phyloP scores from a whole-genome alignment of 2,113 vertebrate genomes.

The Columbina picui region DNA sequence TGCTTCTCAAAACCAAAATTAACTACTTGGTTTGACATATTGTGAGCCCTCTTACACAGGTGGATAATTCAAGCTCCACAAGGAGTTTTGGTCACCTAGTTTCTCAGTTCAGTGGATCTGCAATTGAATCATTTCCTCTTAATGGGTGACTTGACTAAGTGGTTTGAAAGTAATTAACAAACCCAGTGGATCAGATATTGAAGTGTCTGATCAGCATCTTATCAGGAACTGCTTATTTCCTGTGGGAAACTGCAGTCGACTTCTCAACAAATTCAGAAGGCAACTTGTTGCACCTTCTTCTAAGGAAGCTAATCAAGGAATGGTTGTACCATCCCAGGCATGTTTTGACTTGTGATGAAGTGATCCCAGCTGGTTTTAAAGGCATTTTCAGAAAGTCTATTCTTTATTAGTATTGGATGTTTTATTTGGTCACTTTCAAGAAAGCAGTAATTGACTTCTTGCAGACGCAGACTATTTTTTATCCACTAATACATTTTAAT shows the following conservation, averaged over 20 bases:
- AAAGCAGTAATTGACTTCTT: constrained; percentile 38
- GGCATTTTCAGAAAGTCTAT: neutral
- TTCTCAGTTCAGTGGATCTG: constrained; percentile 45
- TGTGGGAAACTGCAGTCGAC: neutral
- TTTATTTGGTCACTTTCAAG: constrained; percentile 39
- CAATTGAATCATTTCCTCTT: constrained; percentile 47
- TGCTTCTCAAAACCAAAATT: neutral
- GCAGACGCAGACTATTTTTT: neutral
- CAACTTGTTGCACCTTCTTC: neutral
- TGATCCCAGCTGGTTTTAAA: constrained; percentile 1
- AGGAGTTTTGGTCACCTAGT: constrained; percentile 37
- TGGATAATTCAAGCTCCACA: constrained; percentile 19
- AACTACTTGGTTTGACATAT: constrained; percentile 6
- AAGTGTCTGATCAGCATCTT: constrained; percentile 5
- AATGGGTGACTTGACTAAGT: constrained; percentile 44
- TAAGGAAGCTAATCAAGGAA: constrained; percentile 33
- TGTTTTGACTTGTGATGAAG: neutral
- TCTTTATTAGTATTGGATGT: constrained; percentile 10
- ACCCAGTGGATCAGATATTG: constrained; percentile 9
- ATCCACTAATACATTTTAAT: constrained; percentile 55
- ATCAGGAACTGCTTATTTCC: neutral
- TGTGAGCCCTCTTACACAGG: neutral
- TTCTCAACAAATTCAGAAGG: constrained; percentile 17
- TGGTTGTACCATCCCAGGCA: neutral
- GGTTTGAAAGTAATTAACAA: constrained; percentile 42